Base-by-base conservation (phyloP, 2,113 vertebrate genomes). In the Carettochelys insculpta region DNA sequence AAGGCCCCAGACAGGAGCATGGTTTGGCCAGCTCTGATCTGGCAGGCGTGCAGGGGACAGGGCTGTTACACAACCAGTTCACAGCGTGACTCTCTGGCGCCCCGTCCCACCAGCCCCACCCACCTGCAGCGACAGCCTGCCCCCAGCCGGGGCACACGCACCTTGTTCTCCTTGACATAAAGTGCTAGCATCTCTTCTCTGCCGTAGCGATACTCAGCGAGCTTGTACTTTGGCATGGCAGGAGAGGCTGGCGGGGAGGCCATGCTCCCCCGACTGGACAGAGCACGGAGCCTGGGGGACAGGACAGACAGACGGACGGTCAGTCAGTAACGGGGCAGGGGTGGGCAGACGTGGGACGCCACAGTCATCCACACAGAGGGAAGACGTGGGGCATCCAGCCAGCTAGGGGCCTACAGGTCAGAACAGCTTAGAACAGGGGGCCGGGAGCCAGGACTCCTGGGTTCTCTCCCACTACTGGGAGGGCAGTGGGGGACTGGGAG, bases 141-240 rank as follows among this genome's bases (percentile, higher is more conserved):
- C n/a, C n/a, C n/a, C n/a, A 5, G 6, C n/a, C 8, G 11, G 51
- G 8, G 16, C 54, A 25, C 4, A n/a, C 84, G 84, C 47, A 98
- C 99, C 98, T 99, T 99, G 97, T 98, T 98, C 97, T 99, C 99
- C 98, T 99, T 99, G 97, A 99, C 89, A 94, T 99, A 99, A 98
- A 99, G 99, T 97, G 99, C 99, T 98, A 99, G 97, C 99, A 99
- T 99, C 98, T 99, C 99, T 97, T 99, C 99, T 95, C 99, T 98
- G 95, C 99, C 99, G 24, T 99, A 99, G 96, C 99, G 98, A 95
- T 99, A 99, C 86, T 99, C 99, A 82, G 99, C 99, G 97, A 99
- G 97, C 97, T 99, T 99, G 98, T 99, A 99, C 97, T 99, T 99
- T 98, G 98, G 99, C 98, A 99, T 99, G 97, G 98, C 98, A 34